These are phyloP conservation scores for Odontesthes bonariensis DNA, from an alignment of 2,113 vertebrate genomes.

Conservation along the genomic window DNA sequence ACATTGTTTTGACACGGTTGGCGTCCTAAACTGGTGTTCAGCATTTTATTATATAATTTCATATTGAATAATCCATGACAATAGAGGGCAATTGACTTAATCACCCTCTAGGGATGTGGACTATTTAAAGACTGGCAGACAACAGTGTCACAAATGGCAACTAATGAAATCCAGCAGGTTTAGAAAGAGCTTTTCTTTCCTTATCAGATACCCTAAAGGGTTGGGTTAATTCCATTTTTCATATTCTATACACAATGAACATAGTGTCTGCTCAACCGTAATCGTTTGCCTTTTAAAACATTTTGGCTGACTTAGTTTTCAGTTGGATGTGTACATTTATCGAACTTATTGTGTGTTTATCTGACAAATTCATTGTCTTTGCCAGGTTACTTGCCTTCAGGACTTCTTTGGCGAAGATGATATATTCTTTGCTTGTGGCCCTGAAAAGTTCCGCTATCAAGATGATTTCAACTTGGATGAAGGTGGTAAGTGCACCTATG, in stretches of 20 bases:
- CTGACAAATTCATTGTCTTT: constrained; percentile 28
- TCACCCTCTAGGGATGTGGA: constrained; percentile 13
- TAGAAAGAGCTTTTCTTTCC: constrained; percentile 8
- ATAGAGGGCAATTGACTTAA: constrained; percentile 12
- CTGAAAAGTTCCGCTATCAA: constrained; percentile 99
- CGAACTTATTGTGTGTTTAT: not conserved
- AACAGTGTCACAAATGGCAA: constrained; percentile 15
- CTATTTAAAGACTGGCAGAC: not conserved
- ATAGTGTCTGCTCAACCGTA: too few relatives aligned
- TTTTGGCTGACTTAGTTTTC: not conserved
- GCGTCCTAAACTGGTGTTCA: constrained; percentile 5
- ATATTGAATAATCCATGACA: not conserved
- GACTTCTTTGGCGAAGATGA: constrained; percentile 99
- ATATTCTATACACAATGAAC: constrained; percentile 1
- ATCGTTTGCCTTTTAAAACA: too few relatives aligned
- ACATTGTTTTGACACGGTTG: not conserved
- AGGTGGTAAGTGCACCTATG: constrained; percentile 82
- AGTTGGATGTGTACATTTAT: not conserved
- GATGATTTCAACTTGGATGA: constrained; percentile 99
- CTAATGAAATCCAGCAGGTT: constrained; percentile 27
- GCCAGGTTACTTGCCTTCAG: constrained; percentile 94
- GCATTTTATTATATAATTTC: constrained; percentile 9
- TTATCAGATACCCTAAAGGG: not conserved
- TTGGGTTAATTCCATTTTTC: constrained; percentile 27
- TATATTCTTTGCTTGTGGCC: constrained; percentile 98